Conservation (phyloP, 1,140 invertebrate genomes). For the Rhagoletis pomonella region DNA sequence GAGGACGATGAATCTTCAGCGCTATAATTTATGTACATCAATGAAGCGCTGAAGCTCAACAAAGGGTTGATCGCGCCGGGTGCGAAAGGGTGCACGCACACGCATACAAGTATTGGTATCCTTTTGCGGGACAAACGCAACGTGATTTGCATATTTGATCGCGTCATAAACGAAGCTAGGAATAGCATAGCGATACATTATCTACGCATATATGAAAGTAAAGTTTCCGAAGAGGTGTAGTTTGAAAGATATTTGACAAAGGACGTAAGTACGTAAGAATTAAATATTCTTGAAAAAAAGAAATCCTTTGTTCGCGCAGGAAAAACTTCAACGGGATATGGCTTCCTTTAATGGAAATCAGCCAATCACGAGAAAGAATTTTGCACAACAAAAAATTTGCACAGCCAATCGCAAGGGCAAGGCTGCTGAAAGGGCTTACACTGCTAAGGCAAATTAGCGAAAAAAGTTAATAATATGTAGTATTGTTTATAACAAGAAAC, state of each 20-base stretch:
- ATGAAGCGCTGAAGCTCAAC: conserved; percentile 4
- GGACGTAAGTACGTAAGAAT: neutral
- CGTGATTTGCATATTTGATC: conserved; percentile 45
- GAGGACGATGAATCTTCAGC: conserved; percentile 12
- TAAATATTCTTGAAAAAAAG: neutral
- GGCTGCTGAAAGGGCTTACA: neutral
- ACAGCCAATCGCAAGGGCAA: neutral
- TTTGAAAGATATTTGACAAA: neutral
- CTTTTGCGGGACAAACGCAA: conserved; percentile 38
- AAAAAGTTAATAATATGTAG: no score
- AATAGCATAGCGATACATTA: conserved; percentile 7
- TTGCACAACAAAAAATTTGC: neutral
- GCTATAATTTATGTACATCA: neutral
- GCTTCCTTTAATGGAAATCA: neutral
- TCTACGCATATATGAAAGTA: neutral
- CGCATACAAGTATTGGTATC: neutral
- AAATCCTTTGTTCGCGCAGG: neutral
- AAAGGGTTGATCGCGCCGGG: conserved; percentile 19
- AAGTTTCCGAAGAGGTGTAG: neutral
- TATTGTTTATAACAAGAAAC: no score
- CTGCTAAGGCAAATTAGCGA: no score
- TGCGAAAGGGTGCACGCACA: neutral
- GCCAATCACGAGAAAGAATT: neutral
- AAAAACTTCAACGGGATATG: neutral
- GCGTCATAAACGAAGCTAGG: conserved; percentile 24